Base-by-base conservation (phyloP, 2,797 vertebrate species). In the Gobionotothen gibberifrons region DNA sequence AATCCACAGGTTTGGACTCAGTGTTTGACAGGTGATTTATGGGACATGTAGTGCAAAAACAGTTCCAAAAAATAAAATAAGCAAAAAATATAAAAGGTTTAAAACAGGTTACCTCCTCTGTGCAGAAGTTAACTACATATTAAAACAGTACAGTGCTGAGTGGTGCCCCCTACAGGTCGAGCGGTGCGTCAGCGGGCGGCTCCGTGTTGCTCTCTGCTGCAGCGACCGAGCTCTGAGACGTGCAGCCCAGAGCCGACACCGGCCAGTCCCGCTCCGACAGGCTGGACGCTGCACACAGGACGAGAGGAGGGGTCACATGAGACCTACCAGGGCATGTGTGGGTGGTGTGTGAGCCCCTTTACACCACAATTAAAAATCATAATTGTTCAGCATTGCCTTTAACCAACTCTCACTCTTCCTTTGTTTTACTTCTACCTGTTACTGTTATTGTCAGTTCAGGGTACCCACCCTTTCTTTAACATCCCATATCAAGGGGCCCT, bases 211-310 rank as follows among this genome's bases (percentile, higher is more conserved):
- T 64, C 44, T 84, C 85, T 4, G 63, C 79, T 2, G 74, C 53
- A 40, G 74, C 56, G 17, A 83, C 2, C 49, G 89, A 87, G 85
- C 36, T 68, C 67, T 85, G 92, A 29, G 92, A 88, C 3, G 88
- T 57, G 39, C 22, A 87, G 49, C 89, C 88, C 55, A 90, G 75
- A 0, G 92, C 88, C 0, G 93, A 95, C 9, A 85, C 44, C 0
- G 93, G 89, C 75, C 90, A 89, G 13, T 93, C 93, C 65, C 81
- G 84, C 0, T 12, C 66, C 0, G 87, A 92, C 26, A 36, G 48
- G 22, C 85, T 76, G 48, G 90, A 82, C 59, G 63, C 94, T 95
- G 84, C 19, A 32, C 16, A 22, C 21, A 4, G 53, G 21, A 66
- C 1, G 60, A 66, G 40, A 14, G 19, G 32, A 7, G 32, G 32